Evolutionary conservation across 2,113 vertebrate genomes (phyloP).

Genomic region (Bubalus kerabau): DNA sequence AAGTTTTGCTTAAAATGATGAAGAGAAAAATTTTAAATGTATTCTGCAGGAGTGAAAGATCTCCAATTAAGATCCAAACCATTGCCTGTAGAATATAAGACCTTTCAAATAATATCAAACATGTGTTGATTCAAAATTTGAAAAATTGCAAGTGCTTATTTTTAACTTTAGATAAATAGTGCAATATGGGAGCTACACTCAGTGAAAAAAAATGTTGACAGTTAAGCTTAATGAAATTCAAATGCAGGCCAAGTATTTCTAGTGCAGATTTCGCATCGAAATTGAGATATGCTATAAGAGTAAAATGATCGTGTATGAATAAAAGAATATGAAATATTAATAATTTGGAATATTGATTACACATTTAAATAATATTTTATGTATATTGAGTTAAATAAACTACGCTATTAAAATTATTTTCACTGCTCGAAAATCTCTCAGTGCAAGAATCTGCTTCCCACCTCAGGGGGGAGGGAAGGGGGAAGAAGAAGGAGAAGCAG

Average conservation of each 20-base stretch:
- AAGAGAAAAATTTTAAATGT: neutral
- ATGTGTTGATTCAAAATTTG: neutral
- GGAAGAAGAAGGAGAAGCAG: too few species aligned
- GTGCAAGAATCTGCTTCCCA: neutral
- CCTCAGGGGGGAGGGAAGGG: accelerated
- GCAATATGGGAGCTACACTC: neutral
- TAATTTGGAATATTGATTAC: neutral
- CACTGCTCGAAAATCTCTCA: neutral
- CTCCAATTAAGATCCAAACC: neutral
- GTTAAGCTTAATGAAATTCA: neutral
- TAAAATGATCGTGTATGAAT: neutral
- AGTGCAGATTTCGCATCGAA: neutral
- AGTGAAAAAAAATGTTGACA: neutral
- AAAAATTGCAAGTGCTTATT: neutral
- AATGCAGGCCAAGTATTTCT: slow-evolving; percentile 2
- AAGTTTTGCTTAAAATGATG: neutral
- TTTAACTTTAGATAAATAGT: neutral
- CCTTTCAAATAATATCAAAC: neutral
- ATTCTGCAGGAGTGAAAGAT: neutral
- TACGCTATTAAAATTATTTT: neutral
- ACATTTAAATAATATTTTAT: slow-evolving; percentile 16
- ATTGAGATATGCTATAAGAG: neutral
- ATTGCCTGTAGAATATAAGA: neutral
- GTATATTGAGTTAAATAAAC: slow-evolving; percentile 15
- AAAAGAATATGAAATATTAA: neutral